Conservation (phyloP, 1,140 invertebrate genomes). For the Apis mellifera region DNA sequence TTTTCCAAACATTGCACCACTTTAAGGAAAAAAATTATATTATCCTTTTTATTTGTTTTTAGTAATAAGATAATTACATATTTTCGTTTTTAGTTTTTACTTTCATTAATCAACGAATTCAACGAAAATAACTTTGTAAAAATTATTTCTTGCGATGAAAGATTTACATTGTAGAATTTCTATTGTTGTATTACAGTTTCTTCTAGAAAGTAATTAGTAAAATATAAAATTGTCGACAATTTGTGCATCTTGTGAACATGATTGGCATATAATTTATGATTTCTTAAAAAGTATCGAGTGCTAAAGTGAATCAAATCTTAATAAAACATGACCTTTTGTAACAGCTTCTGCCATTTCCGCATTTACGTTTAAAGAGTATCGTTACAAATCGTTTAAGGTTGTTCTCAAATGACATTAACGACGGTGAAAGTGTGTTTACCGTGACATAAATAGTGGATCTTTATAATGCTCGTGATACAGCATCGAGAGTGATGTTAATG, state of each 20-base stretch:
- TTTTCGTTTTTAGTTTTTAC: too few species aligned
- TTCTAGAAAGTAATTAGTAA: too few species aligned
- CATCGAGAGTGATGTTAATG: background rate
- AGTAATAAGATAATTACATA: background rate
- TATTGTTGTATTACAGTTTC: too few species aligned
- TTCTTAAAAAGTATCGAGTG: too few species aligned
- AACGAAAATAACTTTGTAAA: too few species aligned
- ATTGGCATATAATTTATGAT: too few species aligned
- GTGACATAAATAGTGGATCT: conserved; percentile 28
- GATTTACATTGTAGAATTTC: too few species aligned
- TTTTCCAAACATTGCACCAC: background rate
- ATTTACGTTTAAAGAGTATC: conserved; percentile 13
- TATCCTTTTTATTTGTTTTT: background rate
- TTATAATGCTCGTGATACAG: background rate
- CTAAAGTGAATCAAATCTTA: background rate
- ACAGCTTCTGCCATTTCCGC: conserved; percentile 10
- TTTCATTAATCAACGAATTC: too few species aligned
- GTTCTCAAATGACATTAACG: conserved; percentile 32
- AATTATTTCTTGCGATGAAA: too few species aligned
- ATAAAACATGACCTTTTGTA: conserved; percentile 22
- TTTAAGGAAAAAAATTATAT: background rate
- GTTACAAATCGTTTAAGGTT: conserved; percentile 21
- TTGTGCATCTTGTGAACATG: too few species aligned
- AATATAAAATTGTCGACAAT: too few species aligned
- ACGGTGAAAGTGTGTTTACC: conserved; percentile 32